These are phyloP conservation scores for Scaptodrosophila latifasciaeformis DNA, from an alignment of 2,888 invertebrate species.

Conservation along the genomic window DNA sequence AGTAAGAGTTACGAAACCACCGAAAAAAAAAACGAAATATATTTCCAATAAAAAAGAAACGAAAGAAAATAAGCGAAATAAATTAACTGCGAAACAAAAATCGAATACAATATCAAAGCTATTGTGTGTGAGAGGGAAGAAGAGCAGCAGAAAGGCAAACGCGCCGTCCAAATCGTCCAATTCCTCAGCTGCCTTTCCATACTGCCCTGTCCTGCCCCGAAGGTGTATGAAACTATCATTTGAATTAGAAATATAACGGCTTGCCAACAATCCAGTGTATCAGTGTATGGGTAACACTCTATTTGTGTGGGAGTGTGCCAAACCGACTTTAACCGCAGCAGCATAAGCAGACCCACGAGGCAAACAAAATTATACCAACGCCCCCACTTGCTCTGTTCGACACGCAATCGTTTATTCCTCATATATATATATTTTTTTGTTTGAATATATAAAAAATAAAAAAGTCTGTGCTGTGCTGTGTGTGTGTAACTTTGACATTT, in stretches of 20 bases:
- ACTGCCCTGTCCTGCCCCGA: constrained; percentile 11
- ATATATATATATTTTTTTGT: constrained; percentile 1
- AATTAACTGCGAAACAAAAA: constrained; percentile 36
- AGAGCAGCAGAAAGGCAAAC: too few relatives aligned
- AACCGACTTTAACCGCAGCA: neutral
- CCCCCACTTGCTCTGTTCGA: neutral
- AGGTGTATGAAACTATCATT: constrained; percentile 43
- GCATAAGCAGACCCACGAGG: neutral
- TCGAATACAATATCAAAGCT: constrained; percentile 32
- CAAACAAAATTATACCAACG: neutral
- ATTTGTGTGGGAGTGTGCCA: neutral
- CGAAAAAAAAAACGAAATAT: constrained; percentile 38
- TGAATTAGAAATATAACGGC: constrained; percentile 47
- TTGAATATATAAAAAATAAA: too few relatives aligned
- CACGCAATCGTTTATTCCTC: too few relatives aligned
- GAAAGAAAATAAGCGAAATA: constrained; percentile 20
- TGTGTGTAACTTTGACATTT: constrained; percentile 16
- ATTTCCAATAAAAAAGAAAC: constrained; percentile 21
- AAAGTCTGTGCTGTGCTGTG: too few relatives aligned
- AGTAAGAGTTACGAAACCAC: constrained; percentile 54
- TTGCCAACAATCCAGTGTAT: neutral
- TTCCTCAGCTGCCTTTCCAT: too few relatives aligned
- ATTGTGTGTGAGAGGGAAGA: too few relatives aligned
- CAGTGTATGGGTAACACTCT: neutral
- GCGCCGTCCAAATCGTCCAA: too few relatives aligned